Evolutionary conservation across 2,888 invertebrate genomes (phyloP).

Genomic region (Timema podura): DNA sequence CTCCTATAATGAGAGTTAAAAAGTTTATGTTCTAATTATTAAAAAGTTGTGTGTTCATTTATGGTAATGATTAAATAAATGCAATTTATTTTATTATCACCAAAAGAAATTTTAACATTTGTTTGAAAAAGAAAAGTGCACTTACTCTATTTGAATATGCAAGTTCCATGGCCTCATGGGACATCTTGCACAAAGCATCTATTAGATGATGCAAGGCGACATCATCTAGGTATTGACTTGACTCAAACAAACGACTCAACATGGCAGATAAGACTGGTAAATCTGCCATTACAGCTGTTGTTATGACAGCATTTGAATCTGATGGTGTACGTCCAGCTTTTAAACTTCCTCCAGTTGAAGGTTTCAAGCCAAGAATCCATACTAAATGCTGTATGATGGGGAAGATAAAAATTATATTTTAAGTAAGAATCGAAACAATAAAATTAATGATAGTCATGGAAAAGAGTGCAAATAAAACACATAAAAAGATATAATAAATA

Average conservation of each 20-base stretch:
- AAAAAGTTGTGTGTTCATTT: background rate
- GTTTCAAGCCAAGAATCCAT: conserved; percentile 95
- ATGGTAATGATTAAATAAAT: background rate
- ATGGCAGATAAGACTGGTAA: conserved; percentile 83
- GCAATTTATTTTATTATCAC: background rate
- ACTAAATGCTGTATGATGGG: conserved; percentile 62
- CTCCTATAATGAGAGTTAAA: conserved; percentile 55
- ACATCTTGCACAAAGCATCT: conserved; percentile 92
- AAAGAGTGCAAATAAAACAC: too few species aligned
- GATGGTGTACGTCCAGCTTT: conserved; percentile 76
- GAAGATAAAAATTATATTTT: conserved; percentile 9
- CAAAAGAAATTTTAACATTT: conserved; percentile 6
- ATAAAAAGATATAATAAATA: too few species aligned
- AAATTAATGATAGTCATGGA: too few species aligned
- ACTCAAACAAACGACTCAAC: conserved; percentile 90
- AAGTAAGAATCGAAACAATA: background rate
- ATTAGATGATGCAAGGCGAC: conserved; percentile 93
- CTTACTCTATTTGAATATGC: conserved; percentile 88
- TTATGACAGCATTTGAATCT: conserved; percentile 82
- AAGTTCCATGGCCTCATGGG: conserved; percentile 94
- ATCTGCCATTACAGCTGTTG: conserved; percentile 95
- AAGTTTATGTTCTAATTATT: background rate
- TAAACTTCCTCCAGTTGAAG: conserved; percentile 89
- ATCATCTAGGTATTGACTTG: conserved; percentile 89
- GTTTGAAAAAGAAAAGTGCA: conserved; percentile 21